Conservation (phyloP, 2,888 invertebrate genomes). For the Melitaea athalia region DNA sequence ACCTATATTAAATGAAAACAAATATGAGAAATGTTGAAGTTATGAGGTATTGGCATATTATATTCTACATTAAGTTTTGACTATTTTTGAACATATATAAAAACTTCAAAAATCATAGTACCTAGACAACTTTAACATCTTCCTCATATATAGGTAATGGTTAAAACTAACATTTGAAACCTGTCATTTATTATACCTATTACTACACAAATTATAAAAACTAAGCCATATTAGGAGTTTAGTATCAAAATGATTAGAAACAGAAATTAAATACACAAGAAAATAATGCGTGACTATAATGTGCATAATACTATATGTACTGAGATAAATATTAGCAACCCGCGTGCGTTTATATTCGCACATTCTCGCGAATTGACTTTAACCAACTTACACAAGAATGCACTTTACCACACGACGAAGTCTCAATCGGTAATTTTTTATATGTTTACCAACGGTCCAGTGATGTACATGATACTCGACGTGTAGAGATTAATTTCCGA, state of each 20-base stretch:
- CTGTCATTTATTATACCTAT: not conserved
- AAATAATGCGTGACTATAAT: constrained; percentile 41
- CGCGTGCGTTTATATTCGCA: constrained; percentile 65
- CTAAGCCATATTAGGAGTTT: too few relatives aligned
- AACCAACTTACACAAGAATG: constrained; percentile 75
- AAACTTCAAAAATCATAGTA: too few relatives aligned
- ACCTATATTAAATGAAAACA: too few relatives aligned
- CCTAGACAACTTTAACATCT: too few relatives aligned
- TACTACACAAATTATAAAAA: not conserved
- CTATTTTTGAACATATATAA: too few relatives aligned
- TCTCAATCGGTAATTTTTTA: constrained; percentile 75
- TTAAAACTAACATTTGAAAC: too few relatives aligned
- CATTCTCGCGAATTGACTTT: constrained; percentile 71
- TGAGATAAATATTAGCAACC: constrained; percentile 42
- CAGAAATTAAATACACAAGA: constrained; percentile 15
- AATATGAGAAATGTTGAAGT: too few relatives aligned
- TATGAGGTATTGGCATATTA: too few relatives aligned
- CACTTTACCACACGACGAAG: constrained; percentile 71
- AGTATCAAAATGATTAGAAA: not conserved
- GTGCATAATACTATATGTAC: constrained; percentile 37
- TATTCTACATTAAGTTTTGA: too few relatives aligned
- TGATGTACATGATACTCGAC: constrained; percentile 71
- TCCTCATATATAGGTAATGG: too few relatives aligned
- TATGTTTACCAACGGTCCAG: constrained; percentile 63
- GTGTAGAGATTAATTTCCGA: constrained; percentile 77